Conservation (phyloP, 2,888 invertebrate species). For the Invenusta paracnida region DNA sequence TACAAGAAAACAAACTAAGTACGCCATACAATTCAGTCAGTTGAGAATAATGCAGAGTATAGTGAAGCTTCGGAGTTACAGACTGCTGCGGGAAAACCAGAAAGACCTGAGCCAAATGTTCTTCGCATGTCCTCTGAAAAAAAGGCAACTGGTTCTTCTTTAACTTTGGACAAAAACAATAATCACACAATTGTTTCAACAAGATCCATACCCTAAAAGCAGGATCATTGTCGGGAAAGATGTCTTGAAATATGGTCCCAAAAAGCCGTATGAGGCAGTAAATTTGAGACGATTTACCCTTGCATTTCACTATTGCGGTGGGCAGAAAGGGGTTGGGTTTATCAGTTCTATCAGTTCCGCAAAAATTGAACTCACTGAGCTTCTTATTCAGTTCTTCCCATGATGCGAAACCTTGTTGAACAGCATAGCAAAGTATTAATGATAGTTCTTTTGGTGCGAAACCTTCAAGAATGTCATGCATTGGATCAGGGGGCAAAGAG, state of each 20-base stretch:
- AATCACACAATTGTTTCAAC: background rate
- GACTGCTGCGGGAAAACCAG: background rate
- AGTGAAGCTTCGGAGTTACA: background rate
- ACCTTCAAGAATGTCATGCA: background rate
- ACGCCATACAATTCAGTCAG: background rate
- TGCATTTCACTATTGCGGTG: background rate
- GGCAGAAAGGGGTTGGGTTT: background rate
- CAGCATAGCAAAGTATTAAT: background rate
- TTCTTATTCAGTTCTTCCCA: background rate
- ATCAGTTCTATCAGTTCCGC: background rate
- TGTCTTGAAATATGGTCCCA: background rate
- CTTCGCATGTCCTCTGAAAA: background rate
- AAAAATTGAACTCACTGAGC: background rate
- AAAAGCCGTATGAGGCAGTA: background rate
- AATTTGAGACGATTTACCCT: background rate
- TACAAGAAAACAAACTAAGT: background rate
- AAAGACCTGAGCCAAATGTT: background rate
- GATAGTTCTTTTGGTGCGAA: background rate
- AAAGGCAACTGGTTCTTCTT: background rate
- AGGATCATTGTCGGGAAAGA: background rate
- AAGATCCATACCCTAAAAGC: background rate
- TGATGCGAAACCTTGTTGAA: background rate
- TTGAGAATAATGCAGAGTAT: background rate
- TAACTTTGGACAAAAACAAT: background rate
- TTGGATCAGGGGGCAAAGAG: background rate